phyloP scores from a whole-genome alignment of 2,113 vertebrate genomes.

The Bombycilla garrulus region DNA sequence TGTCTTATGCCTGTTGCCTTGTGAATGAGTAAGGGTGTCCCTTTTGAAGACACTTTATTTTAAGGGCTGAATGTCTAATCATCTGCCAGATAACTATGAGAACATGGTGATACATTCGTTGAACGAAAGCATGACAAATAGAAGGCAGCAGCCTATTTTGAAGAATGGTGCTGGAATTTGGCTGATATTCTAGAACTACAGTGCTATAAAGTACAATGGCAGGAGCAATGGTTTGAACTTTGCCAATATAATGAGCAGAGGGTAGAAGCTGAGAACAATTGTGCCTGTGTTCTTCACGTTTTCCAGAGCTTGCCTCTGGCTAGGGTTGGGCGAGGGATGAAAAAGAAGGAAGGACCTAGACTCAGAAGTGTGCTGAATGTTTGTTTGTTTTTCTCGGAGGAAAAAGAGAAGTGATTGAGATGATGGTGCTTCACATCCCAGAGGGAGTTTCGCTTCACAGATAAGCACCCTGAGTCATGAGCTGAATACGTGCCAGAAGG shows the following conservation, averaged over 20 bases:
- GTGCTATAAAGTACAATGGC: background rate
- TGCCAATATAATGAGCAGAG: background rate
- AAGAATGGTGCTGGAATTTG: background rate
- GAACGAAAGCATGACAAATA: background rate
- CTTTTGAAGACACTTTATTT: background rate
- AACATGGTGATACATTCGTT: background rate
- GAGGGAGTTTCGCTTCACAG: conserved; percentile 27
- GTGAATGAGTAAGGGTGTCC: background rate
- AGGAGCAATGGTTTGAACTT: background rate
- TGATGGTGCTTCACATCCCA: conserved; percentile 35
- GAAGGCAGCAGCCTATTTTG: background rate
- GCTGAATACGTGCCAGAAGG: conserved; percentile 39
- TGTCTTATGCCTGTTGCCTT: background rate
- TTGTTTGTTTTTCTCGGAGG: conserved; percentile 32
- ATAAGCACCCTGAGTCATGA: conserved; percentile 48
- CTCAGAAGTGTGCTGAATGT: conserved; percentile 12
- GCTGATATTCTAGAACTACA: background rate
- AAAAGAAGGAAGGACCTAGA: background rate
- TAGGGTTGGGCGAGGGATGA: conserved; percentile 17
- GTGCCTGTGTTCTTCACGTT: background rate
- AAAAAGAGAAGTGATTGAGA: conserved; percentile 40
- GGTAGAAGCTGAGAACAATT: background rate
- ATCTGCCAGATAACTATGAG: background rate
- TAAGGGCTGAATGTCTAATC: background rate
- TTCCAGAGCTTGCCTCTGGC: conserved; percentile 13